A percentile compares a stretch with the other conserved stretches of the same genome.
Conservation (phyloP, 2,113 vertebrate species). For the Amphiprion percula region DNA sequence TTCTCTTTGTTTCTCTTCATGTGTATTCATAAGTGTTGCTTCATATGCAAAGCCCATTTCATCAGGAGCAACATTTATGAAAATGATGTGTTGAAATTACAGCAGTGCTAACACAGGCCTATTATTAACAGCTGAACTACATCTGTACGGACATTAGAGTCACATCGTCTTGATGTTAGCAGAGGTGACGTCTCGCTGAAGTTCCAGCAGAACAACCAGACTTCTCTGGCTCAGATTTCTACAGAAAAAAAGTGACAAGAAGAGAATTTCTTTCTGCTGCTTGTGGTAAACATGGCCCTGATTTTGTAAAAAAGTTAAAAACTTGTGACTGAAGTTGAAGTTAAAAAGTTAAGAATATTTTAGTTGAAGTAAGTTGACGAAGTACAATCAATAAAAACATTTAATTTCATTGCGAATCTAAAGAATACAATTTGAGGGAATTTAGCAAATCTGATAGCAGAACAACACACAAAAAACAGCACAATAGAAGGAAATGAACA, state of each 20-base stretch:
- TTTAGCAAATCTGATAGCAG: not conserved
- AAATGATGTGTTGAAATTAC: constrained; percentile 86
- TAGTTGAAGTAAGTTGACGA: not conserved
- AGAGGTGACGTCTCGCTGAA: constrained; percentile 87
- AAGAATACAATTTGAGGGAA: no score
- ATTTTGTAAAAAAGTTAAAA: constrained; percentile 8
- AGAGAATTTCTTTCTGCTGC: constrained; percentile 4
- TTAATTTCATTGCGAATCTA: no score
- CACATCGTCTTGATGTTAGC: constrained; percentile 87
- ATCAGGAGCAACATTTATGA: constrained; percentile 94
- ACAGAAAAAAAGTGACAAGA: constrained; percentile 9
- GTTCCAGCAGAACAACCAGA: constrained; percentile 87
- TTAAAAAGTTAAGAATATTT: not conserved
- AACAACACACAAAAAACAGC: not conserved
- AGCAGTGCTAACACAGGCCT: constrained; percentile 85
- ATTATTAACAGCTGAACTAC: constrained; percentile 92
- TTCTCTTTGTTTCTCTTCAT: constrained; percentile 86
- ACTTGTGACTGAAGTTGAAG: not conserved
- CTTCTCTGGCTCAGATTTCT: constrained; percentile 13
- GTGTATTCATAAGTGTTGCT: constrained; percentile 90
- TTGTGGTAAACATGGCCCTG: constrained; percentile 25
- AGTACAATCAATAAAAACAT: not conserved
- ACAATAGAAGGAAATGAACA: not conserved
- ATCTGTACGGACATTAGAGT: constrained; percentile 88
- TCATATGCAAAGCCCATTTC: constrained; percentile 89